Conservation (phyloP, 1,140 invertebrate genomes). For the Aphaenogaster floridana region DNA sequence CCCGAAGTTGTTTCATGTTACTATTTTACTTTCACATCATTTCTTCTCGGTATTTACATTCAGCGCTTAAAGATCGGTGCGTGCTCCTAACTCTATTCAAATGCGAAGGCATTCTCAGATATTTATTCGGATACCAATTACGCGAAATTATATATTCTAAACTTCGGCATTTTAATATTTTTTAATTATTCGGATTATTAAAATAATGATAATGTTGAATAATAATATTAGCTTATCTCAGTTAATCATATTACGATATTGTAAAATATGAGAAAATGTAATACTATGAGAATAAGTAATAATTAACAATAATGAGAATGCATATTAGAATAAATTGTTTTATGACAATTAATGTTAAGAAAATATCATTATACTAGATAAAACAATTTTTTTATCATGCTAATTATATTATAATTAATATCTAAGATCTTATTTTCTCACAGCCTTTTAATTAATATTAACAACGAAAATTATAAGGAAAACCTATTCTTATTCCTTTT, state of each 20-base stretch:
- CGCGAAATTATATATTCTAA: neutral
- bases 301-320: constrained; percentile 11
- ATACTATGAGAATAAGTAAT: neutral
- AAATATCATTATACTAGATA: constrained; percentile 4
- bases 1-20: neutral
- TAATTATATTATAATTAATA: constrained; percentile 21
- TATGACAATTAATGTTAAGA: neutral
- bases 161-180: neutral
- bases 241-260: neutral
- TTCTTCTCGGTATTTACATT: constrained; percentile 7
- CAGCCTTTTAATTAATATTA: constrained; percentile 26
- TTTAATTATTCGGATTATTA: neutral
- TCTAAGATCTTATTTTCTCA: constrained; percentile 32
- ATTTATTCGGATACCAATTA: neutral
- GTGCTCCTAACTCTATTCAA: neutral
- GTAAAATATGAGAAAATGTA: neutral
- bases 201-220: neutral
- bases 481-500: neutral
- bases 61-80: neutral
- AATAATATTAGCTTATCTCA: neutral
- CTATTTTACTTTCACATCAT: constrained; percentile 12
- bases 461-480: constrained; percentile 14
- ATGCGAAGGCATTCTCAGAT: neutral
- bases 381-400: neutral
- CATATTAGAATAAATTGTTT: neutral